Percentiles rank a stretch among this genome's conserved stretches.
Conservation (phyloP, 1,140 invertebrate genomes). For the Trypoxylus dichotomus region DNA sequence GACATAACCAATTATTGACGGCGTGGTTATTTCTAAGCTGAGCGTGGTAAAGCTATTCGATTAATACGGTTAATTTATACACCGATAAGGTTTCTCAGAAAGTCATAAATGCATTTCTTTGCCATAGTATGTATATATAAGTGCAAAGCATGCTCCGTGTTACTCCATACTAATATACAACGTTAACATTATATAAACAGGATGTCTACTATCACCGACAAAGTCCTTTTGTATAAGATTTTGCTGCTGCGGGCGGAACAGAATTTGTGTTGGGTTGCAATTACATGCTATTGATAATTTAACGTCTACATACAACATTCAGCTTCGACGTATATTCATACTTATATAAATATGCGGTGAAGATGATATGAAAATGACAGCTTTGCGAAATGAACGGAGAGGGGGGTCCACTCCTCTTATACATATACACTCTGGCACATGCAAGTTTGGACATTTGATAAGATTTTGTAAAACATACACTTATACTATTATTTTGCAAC, state of each 20-base stretch:
- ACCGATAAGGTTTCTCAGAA: not conserved
- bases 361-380: not conserved
- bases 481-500: no score
- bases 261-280: not conserved
- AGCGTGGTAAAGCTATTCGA: not conserved
- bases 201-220: not conserved
- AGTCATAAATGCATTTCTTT: not conserved
- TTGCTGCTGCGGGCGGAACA: not conserved
- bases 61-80: not conserved
- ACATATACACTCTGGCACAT: no score
- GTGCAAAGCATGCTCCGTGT: not conserved
- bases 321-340: not conserved
- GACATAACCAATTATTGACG: not conserved
- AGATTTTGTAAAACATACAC: no score
- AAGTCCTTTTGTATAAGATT: not conserved
- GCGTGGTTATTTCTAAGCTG: not conserved
- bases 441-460: no score
- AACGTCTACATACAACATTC: not conserved
- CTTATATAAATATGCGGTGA: not conserved
- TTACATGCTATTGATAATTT: not conserved
- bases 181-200: not conserved
- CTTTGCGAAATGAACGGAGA: no score
- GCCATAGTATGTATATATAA: not conserved
- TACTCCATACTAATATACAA: not conserved
- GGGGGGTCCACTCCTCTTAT: no score